Evolutionary conservation across 2,797 vertebrate genomes (phyloP).

Genomic region (Argyrosomus regius): DNA sequence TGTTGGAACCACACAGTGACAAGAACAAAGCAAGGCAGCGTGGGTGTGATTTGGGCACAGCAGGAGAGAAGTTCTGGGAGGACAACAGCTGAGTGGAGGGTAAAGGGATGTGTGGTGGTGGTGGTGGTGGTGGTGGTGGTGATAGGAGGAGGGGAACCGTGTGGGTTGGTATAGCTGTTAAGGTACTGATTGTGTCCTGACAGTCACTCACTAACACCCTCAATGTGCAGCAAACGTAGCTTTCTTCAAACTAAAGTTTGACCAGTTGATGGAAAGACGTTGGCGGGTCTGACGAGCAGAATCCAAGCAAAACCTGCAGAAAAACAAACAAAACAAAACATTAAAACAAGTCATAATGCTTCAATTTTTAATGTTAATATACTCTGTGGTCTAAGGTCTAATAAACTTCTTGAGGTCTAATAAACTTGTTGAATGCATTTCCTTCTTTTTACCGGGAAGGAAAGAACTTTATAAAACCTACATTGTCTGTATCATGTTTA

Average conservation of each 20-base stretch:
- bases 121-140: not conserved
- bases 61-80: constrained; percentile 80
- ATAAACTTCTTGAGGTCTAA: not conserved
- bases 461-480: not conserved
- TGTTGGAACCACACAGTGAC: constrained; percentile 87
- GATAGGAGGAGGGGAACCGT: not conserved
- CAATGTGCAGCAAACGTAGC: constrained; percentile 97
- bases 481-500: not conserved
- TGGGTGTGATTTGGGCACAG: constrained; percentile 89
- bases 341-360: not conserved
- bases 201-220: constrained; percentile 78
- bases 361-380: not conserved
- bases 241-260: constrained; percentile 99
- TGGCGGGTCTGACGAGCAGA: constrained; percentile 97
- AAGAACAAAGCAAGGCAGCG: constrained; percentile 92
- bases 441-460: not conserved
- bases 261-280: constrained; percentile 99
- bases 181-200: constrained; percentile 83
- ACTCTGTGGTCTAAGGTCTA: not conserved
- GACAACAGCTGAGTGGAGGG: constrained; percentile 78
- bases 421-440: not conserved
- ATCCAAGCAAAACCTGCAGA: constrained; percentile 95
- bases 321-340: not conserved
- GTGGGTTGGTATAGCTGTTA: constrained; percentile 66
- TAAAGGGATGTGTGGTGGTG: constrained; percentile 22